Evolutionary conservation across 2,797 vertebrate species (phyloP).

Genomic region (Lepilemur ruficaudatus): DNA sequence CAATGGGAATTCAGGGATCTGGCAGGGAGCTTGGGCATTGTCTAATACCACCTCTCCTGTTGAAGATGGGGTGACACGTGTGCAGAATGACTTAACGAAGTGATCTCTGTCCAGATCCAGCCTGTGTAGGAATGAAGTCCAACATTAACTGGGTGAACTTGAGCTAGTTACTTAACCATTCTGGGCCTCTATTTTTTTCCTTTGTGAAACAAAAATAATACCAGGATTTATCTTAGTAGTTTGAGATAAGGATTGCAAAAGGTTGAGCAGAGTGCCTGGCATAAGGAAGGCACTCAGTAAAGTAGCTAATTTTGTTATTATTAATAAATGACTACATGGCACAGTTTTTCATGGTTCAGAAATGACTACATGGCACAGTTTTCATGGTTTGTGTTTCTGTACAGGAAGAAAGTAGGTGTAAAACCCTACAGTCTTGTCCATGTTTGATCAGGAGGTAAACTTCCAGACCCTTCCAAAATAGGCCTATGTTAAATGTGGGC

Average conservation of each 20-base stretch:
- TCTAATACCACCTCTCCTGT: neutral
- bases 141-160: neutral
- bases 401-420: neutral
- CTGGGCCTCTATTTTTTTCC: neutral
- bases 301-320: neutral
- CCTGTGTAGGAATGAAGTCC: neutral
- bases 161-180: neutral
- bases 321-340: neutral
- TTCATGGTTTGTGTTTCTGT: constrained; percentile 1
- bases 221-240: neutral
- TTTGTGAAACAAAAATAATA: constrained; percentile 35
- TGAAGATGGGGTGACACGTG: neutral
- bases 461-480: neutral
- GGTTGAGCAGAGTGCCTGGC: neutral
- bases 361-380: neutral
- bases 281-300: neutral
- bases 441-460: neutral
- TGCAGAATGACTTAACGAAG: neutral
- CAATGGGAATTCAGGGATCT: neutral
- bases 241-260: neutral
- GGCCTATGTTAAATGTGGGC: neutral
- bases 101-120: neutral
- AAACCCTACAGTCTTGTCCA: neutral
- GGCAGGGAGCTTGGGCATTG: neutral
- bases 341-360: constrained; percentile 1